phyloP scores from a whole-genome alignment of 2,113 vertebrate species.

The Takifugu flavidus region DNA sequence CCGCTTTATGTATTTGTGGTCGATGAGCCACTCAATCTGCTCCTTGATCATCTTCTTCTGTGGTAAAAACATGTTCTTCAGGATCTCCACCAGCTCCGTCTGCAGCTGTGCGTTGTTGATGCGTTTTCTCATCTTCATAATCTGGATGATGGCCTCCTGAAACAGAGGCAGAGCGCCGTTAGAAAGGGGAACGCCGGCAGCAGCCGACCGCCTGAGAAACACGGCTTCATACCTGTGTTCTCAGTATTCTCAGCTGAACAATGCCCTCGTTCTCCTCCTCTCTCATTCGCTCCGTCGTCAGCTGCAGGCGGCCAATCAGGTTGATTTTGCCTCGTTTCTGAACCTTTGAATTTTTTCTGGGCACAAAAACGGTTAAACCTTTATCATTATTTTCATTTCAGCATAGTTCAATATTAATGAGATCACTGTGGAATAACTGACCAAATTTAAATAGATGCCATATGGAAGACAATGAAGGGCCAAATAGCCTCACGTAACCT shows the following conservation, averaged over 20 bases:
- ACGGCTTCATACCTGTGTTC: conserved; percentile 87
- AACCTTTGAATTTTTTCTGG: conserved; percentile 98
- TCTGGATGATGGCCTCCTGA: conserved; percentile 99
- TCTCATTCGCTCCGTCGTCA: conserved; percentile 97
- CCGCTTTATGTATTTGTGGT: conserved; percentile 98
- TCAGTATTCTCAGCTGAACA: conserved; percentile 95
- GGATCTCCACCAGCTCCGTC: conserved; percentile 99
- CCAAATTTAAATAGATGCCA: too few relatives aligned
- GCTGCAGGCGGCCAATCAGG: conserved; percentile 94
- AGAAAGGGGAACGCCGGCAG: not conserved
- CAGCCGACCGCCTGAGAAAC: not conserved
- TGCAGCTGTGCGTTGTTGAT: conserved; percentile 99
- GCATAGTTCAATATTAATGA: too few relatives aligned
- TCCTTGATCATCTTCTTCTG: conserved; percentile 99
- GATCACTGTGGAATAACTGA: too few relatives aligned
- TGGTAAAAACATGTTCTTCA: conserved; percentile 99
- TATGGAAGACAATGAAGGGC: too few relatives aligned
- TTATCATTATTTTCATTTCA: too few relatives aligned
- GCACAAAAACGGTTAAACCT: not conserved
- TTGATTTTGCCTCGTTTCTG: conserved; percentile 99
- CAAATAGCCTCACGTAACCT: too few relatives aligned
- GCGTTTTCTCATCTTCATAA: conserved; percentile 99
- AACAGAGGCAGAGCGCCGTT: not conserved
- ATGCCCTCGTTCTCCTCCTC: conserved; percentile 99
- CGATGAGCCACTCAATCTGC: conserved; percentile 99